Evolutionary conservation across 2,797 vertebrate genomes (phyloP), one percentile per base, ranked within the genome.

Genomic region (Cynopterus sphinx): DNA sequence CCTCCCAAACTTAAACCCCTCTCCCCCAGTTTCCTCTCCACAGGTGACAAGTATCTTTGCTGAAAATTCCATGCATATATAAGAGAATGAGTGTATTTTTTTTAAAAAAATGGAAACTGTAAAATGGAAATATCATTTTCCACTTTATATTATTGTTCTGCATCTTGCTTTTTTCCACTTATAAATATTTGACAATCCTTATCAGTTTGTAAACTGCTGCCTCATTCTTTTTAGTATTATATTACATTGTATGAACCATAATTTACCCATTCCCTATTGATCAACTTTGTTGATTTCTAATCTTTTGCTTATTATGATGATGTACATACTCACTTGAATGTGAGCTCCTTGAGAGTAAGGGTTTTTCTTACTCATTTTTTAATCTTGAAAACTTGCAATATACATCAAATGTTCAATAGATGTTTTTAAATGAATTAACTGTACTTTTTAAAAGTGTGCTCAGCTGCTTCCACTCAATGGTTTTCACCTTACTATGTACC

Each of bases 261-360:
- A 79, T 36, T 61, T 90, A 87, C 19, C 43, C 31, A 68, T 93
- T 86, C 31, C 28, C 43, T 86, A 43, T 9, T 92, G 33, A 85
- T 91, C 57, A 91, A 77, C 73, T 90, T 96, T 87, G 65, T 57
- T 91, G 89, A 82, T 59, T 71, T 95, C 77, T 84, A 16, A 85
- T 49, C 39, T 94, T 73, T 84, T 87, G 36, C 24, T 86, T 86
- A 5, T 87, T 65, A 78, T 71, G 17, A 73, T 77, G 19, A 73
- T 74, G 22, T 11, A 68, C 22, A 55, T 73, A 71, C 43, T 84
- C 13, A 63, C 24, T 87, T 92, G 70, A 95, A 73, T 84, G 21
- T 86, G 51, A 96, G 15, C 39, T 94, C 36, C n/a, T 89, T 73
- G 43, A 89, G 26, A 91, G 90, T 91, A 94, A 87, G n/a, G 31